Evolutionary conservation across 2,888 invertebrate species (phyloP).

Genomic region (Microctonus aethiopoides): DNA sequence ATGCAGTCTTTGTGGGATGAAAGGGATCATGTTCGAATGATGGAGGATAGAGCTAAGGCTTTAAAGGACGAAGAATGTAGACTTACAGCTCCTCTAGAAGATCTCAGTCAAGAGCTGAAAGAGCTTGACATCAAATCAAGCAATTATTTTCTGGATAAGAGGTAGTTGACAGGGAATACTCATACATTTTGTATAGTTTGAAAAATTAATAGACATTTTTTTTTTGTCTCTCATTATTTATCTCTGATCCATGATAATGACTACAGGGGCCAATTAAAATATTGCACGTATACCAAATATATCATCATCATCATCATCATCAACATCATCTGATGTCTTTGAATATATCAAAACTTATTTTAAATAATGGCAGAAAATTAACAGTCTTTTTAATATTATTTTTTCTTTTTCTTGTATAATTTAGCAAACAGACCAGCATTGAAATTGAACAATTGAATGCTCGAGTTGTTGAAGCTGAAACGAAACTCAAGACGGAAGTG

Average conservation of each 20-base stretch:
- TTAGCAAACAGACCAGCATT: constrained; percentile 96
- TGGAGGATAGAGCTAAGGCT: constrained; percentile 65
- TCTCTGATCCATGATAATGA: neutral
- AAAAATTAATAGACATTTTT: neutral
- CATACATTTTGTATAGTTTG: neutral
- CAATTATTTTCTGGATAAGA: constrained; percentile 73
- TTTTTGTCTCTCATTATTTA: no score
- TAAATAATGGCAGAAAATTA: neutral
- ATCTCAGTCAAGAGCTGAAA: constrained; percentile 73
- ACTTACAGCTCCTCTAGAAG: constrained; percentile 72
- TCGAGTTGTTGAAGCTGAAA: constrained; percentile 96
- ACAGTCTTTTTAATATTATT: neutral
- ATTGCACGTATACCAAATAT: neutral
- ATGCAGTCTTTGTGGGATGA: constrained; percentile 56
- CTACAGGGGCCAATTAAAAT: neutral
- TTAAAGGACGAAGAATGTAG: constrained; percentile 69
- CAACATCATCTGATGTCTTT: neutral
- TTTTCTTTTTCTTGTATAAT: constrained; percentile 36
- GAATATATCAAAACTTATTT: neutral
- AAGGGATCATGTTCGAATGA: constrained; percentile 64
- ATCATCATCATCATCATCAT: no score
- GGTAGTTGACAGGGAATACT: constrained; percentile 67
- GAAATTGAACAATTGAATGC: constrained; percentile 97
- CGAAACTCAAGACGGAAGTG: constrained; percentile 94
- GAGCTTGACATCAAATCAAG: constrained; percentile 74